A percentile compares a stretch with the other conserved stretches of the same genome.
Evolutionary conservation across 2,888 invertebrate species (phyloP).

Genomic region (Drosophila kokeensis): DNA sequence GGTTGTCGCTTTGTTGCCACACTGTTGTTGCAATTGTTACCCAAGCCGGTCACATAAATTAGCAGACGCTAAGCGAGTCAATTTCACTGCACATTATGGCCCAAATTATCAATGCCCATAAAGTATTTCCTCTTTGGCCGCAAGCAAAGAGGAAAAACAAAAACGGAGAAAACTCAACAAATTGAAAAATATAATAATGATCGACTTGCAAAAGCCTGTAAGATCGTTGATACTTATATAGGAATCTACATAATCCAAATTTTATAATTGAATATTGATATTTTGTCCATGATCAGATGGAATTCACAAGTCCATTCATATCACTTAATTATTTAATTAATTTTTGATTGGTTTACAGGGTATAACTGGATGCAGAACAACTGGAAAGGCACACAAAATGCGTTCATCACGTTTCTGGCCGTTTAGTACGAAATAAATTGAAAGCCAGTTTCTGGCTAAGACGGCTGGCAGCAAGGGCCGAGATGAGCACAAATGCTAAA

Average conservation of each 20-base stretch:
- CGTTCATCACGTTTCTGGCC: conserved; percentile 73
- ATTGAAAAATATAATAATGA: not conserved
- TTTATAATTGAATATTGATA: not conserved
- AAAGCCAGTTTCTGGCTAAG: conserved; percentile 30
- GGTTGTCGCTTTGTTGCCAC: conserved; percentile 2
- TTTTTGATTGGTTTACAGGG: conserved; percentile 16
- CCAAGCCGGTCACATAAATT: conserved; percentile 62
- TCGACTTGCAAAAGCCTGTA: conserved; percentile 9
- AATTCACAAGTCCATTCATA: not conserved
- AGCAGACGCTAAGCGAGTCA: conserved; percentile 64
- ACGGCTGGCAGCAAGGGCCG: conserved; percentile 11
- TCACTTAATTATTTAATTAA: not conserved
- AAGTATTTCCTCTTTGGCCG: conserved; percentile 69
- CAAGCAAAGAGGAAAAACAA: conserved; percentile 21
- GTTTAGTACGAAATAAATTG: conserved; percentile 68
- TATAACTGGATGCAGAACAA: conserved; percentile 10
- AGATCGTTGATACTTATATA: no score
- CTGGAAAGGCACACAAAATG: conserved; percentile 51
- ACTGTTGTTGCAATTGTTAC: conserved; percentile 15
- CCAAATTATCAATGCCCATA: conserved; percentile 73
- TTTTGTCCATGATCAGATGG: not conserved
- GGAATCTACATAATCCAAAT: not conserved
- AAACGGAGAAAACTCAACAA: not conserved
- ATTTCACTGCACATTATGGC: conserved; percentile 72
- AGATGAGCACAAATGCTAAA: conserved; percentile 42